Base-by-base conservation (phyloP, 2,888 invertebrate genomes). In the Drosophila borealis region DNA sequence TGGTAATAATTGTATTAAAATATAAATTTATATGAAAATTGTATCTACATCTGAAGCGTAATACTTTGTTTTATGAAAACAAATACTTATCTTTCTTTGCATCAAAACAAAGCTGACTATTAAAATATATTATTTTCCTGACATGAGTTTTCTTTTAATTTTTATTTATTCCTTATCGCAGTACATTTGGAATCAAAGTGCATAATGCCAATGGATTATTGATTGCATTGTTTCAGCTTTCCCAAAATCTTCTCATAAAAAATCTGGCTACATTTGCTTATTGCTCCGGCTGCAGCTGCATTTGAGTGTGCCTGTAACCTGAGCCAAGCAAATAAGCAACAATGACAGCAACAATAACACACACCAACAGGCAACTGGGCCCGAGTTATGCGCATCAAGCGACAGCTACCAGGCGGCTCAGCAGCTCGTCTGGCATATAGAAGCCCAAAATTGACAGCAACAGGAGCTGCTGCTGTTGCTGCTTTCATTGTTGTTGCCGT, bases 391-490 rank as follows among this genome's bases (percentile, higher is more conserved):
- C 53, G 65, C 64, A 65, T 46, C 53, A 67, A 53, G 54, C 51
- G 63, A 66, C 68, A 70, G 46, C 76, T 74, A 63, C 54, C 82
- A 78, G 64, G 51, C 68, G 48, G 56, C 62, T 74, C 78, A 78
- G 71, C 78, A 65, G 67, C 62, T 60, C 50, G 77, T 70, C 71
- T 79, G 83, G 65, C 66, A 70, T 57, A 67, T 53, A 70, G 71
- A 66, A 53, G 29, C 60, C 54, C 68, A 70, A 81, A 79, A 81
- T 84, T 83, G 81, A 84, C 87, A 83, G 83, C 81, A 83, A 78
- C 87, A 83, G 80, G 80, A 83, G 83, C 81, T 68, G 54, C 34
- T 64, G 57, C 53, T 66, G 70, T 21, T 44, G 39, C 11, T 60
- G 37, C 9, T 70, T 9, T 4, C 53, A 53, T 11, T 10, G 73